Evolutionary conservation across 2,113 vertebrate genomes (phyloP).

Genomic region (Cathartes aura): DNA sequence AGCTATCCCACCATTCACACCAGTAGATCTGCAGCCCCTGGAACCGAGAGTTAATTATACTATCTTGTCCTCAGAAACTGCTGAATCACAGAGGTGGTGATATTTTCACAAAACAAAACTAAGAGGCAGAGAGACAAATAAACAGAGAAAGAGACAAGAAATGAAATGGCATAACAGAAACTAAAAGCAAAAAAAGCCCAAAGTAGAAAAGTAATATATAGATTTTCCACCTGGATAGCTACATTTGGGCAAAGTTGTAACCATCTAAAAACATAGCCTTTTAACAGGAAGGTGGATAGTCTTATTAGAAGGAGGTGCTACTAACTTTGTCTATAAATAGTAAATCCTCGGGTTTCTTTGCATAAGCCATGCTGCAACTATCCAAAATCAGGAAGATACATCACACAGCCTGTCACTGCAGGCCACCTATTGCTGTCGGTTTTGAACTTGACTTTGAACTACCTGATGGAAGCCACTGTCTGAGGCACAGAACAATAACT

Average conservation of each 20-base stretch:
- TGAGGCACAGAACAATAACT: background rate
- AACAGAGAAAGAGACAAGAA: background rate
- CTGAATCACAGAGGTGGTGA: rapidly evolving
- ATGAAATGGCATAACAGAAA: background rate
- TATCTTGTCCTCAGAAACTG: background rate
- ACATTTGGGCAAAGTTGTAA: background rate
- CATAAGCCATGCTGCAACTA: background rate
- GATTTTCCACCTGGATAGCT: background rate
- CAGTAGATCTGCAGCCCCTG: background rate
- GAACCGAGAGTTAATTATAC: background rate
- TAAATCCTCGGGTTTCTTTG: background rate
- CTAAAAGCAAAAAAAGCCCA: background rate
- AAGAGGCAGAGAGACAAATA: background rate
- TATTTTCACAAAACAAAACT: background rate
- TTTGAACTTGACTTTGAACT: background rate
- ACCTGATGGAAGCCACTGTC: background rate
- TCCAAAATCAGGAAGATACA: background rate
- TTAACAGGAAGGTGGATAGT: background rate
- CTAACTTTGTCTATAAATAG: background rate
- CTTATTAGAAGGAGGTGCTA: background rate
- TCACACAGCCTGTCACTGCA: background rate
- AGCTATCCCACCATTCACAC: background rate
- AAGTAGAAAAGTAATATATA: background rate
- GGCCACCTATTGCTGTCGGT: background rate
- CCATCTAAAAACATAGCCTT: background rate